phyloP scores from a whole-genome alignment of 2,113 vertebrate genomes.

The Alouatta palliata region DNA sequence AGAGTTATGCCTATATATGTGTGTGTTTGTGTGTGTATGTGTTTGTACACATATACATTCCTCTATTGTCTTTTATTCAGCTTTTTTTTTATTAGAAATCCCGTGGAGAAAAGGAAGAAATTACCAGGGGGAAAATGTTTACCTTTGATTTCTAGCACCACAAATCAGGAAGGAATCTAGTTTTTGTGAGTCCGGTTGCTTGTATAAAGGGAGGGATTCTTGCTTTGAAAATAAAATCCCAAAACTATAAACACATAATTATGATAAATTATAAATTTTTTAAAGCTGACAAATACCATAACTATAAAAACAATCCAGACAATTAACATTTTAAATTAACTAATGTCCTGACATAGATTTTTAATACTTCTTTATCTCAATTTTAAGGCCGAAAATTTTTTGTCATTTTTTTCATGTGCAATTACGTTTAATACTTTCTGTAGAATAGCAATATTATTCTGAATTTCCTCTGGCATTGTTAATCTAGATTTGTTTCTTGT shows the following conservation, averaged over 20 bases:
- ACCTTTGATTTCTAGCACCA: background rate
- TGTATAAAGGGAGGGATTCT: background rate
- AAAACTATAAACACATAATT: background rate
- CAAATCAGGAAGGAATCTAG: background rate
- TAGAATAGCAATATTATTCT: background rate
- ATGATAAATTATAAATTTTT: background rate
- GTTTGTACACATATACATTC: no score
- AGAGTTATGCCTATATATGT: no score
- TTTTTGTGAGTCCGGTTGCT: background rate
- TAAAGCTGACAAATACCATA: background rate
- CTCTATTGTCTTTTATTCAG: no score
- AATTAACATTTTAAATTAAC: background rate
- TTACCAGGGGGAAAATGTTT: no score
- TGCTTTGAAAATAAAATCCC: background rate
- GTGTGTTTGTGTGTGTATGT: no score
- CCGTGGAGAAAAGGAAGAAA: no score
- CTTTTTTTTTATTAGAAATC: no score
- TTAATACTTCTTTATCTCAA: background rate
- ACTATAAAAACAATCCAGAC: background rate
- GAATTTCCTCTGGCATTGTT: background rate
- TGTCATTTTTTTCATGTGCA: background rate
- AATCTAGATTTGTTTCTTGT: background rate
- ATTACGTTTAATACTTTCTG: background rate
- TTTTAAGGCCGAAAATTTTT: background rate
- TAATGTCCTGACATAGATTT: background rate